Base-by-base conservation (phyloP, 2,888 invertebrate genomes). In the Elegia similella region DNA sequence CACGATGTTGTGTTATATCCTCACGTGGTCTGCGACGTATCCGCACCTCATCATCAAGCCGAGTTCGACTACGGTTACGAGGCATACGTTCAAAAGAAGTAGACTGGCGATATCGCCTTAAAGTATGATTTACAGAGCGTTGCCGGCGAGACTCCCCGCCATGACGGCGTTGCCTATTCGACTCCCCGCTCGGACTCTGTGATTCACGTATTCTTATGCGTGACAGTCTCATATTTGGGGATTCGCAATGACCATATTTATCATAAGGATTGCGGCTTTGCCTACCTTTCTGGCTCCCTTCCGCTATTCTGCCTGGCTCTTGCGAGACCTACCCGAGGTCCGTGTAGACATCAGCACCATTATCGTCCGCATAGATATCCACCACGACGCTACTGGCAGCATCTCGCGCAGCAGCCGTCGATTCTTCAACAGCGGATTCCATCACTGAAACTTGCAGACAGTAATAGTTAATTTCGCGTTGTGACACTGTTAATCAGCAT, bases 361-460 rank as follows among this genome's bases (percentile, higher is more conserved):
- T 29, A 29, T 1, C 13, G n/a, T 7, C 53, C 5, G 29, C 42
- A 29, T n/a, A 10, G 13, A n/a, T n/a, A 42, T 29, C n/a, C 6
- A n/a, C 3, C 17, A 23, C 53, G 13, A 13, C 42, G 42, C 53
- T 53, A 29, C 42, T 32, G 32, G 32, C 32, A 32, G 32, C 42
- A 12, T 15, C 42, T 42, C 32, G 32, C 1, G 44, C 44, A 10
- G 16, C 54, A 44, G 54, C 16, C 30, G 56, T 38, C 38, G 42
- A 3, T 23, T 29, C 42, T 38, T 48, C 48, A 30, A 15, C 34
- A 2, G 10, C 2, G 42, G 38, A 48, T 29, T 48, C 56, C 56
- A 56, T 56, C 29, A 42, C 56, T 56, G 56, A 56, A 56, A 56
- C 56, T 56, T n/a, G 56, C 38, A 56, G 17, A 48, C 42, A 56